Evolutionary conservation across 2,888 invertebrate species (phyloP).

Genomic region (Oscheius onirici): DNA sequence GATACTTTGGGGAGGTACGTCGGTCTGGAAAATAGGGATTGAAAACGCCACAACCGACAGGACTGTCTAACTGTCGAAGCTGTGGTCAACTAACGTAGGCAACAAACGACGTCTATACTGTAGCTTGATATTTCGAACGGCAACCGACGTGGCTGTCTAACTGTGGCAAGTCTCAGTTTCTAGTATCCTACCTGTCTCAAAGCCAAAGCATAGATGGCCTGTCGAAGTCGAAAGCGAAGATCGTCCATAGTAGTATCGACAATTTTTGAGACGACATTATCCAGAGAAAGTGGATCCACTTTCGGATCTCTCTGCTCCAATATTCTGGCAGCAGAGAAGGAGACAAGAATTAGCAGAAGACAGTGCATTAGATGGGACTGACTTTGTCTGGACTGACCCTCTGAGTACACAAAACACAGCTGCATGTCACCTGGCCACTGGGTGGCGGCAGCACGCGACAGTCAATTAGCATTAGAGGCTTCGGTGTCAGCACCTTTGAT

Average conservation of each 20-base stretch:
- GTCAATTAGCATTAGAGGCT: constrained; percentile 27
- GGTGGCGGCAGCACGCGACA: constrained; percentile 16
- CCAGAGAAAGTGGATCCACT: constrained; percentile 28
- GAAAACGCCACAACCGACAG: no score
- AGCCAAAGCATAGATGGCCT: constrained; percentile 30
- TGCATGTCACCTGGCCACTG: constrained; percentile 19
- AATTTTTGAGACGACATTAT: constrained; percentile 30
- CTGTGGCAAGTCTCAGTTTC: no score
- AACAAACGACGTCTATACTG: no score
- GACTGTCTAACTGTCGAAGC: no score
- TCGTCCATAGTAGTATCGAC: constrained; percentile 32
- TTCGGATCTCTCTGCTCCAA: constrained; percentile 26
- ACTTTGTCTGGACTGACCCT: not conserved
- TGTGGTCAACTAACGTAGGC: no score
- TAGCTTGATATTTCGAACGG: no score
- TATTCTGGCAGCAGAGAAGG: constrained; percentile 11
- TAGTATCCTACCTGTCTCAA: constrained; percentile 25
- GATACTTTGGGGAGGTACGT: not conserved
- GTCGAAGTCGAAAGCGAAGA: constrained; percentile 21
- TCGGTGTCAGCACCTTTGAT: not conserved
- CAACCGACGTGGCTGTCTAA: no score
- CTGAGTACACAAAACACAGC: constrained; percentile 33
- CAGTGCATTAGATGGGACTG: not conserved
- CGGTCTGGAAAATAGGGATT: not conserved
- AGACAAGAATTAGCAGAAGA: constrained; percentile 6